Conservation (phyloP, 2,797 vertebrate genomes). For the Falco rusticolus region DNA sequence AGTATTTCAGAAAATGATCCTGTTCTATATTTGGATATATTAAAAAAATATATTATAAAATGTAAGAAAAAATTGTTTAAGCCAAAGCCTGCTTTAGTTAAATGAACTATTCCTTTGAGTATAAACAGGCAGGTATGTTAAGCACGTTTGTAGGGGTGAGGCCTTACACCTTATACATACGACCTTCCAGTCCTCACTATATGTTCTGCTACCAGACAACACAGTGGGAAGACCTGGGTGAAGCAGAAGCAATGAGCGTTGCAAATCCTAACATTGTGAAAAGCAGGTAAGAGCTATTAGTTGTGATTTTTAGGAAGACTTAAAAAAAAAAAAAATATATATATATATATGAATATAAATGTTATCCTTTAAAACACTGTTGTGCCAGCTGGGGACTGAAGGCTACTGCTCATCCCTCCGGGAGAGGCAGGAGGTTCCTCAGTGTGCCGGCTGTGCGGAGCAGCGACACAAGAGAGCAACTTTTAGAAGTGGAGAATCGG, state of each 20-base stretch:
- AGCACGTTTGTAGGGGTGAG: background rate
- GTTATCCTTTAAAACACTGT: background rate
- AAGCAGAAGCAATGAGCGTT: background rate
- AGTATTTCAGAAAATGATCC: background rate
- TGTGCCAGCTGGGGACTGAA: background rate
- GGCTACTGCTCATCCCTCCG: background rate
- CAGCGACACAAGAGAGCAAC: background rate
- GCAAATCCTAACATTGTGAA: background rate
- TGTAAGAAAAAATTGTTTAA: background rate
- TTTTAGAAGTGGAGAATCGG: background rate
- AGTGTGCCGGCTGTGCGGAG: background rate
- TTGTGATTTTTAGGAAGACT: background rate
- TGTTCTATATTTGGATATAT: background rate
- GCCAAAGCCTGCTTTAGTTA: background rate
- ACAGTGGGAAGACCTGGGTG: background rate
- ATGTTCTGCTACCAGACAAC: background rate
- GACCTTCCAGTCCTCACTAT: background rate
- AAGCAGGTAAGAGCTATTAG: background rate
- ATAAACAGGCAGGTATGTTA: background rate
- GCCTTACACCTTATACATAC: rapidly evolving
- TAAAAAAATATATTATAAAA: background rate
- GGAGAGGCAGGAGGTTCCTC: background rate
- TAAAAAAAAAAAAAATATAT: rapidly evolving
- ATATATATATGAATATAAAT: background rate
- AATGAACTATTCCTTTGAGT: background rate